A percentile compares a stretch with the other conserved stretches of the same genome.
Conservation (phyloP, 2,113 vertebrate species). For the Poecile atricapillus region DNA sequence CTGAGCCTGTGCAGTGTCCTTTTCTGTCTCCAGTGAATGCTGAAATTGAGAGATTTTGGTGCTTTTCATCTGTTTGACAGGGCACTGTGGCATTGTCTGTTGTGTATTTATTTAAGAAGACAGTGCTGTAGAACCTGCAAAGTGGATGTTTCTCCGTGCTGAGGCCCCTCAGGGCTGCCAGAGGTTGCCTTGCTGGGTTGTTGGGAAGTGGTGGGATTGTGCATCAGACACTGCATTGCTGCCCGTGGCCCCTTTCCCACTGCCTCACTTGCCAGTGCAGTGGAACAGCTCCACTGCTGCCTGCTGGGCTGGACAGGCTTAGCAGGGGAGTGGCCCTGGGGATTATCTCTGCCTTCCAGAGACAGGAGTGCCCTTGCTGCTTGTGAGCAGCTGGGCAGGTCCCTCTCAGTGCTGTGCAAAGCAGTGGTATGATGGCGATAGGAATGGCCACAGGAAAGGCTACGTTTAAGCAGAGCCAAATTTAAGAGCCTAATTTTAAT, state of each 20-base stretch:
- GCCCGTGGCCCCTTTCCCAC: neutral
- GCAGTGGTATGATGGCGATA: rapidly evolving
- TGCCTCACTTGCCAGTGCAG: rapidly evolving
- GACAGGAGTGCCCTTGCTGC: neutral
- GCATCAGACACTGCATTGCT: neutral
- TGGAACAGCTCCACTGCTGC: neutral
- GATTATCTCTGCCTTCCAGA: neutral
- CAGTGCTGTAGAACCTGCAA: neutral
- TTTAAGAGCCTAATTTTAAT: neutral
- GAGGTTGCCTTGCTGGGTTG: neutral
- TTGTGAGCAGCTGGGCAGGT: neutral
- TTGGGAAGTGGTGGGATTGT: neutral
- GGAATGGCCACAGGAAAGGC: neutral
- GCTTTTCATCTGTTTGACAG: neutral
- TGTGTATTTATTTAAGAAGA: neutral
- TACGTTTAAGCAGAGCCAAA: neutral
- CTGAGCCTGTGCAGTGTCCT: neutral
- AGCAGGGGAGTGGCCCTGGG: neutral
- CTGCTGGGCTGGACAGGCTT: neutral
- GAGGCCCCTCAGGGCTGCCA: rapidly evolving
- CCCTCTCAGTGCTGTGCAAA: neutral
- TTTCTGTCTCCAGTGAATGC: neutral
- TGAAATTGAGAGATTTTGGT: neutral
- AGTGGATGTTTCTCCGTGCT: neutral
- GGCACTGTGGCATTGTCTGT: neutral